Evolutionary conservation across 2,797 vertebrate genomes (phyloP).

Genomic region (Atherinosoma microstoma): DNA sequence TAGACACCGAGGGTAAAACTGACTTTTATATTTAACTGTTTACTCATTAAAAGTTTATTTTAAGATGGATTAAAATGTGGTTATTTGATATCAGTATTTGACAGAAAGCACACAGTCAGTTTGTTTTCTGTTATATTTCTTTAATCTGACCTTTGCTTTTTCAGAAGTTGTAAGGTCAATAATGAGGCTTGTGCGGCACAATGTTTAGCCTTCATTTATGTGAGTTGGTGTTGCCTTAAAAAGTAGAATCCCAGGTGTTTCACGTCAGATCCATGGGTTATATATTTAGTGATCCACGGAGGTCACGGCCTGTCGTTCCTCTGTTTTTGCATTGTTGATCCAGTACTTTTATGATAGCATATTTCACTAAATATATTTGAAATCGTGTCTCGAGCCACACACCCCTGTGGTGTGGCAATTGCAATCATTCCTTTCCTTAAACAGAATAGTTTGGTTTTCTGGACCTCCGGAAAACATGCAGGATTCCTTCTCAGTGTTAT

Average conservation of each 20-base stretch:
- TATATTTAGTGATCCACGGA: constrained; percentile 5
- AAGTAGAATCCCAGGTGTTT: constrained; percentile 1
- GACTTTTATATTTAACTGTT: not conserved
- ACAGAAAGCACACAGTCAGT: not conserved
- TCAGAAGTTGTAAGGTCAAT: not conserved
- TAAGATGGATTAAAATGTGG: not conserved
- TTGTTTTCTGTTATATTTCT: not conserved
- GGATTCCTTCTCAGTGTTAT: constrained; percentile 51
- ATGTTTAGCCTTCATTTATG: not conserved
- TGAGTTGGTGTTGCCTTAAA: not conserved
- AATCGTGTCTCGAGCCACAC: not conserved
- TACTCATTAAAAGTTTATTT: not conserved
- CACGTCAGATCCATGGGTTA: not conserved
- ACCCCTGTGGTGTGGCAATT: constrained; percentile 5
- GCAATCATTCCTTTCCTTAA: constrained; percentile 40
- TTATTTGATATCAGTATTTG: not conserved
- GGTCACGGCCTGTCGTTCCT: constrained; percentile 49
- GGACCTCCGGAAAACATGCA: constrained; percentile 50
- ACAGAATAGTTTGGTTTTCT: constrained; percentile 29
- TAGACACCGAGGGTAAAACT: not conserved
- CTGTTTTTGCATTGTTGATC: not conserved
- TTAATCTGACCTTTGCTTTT: not conserved
- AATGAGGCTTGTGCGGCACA: not conserved
- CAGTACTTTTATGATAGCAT: not conserved
- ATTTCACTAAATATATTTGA: constrained; percentile 6